phyloP scores from a whole-genome alignment of 2,888 invertebrate species.

The Acholoe squamosa region DNA sequence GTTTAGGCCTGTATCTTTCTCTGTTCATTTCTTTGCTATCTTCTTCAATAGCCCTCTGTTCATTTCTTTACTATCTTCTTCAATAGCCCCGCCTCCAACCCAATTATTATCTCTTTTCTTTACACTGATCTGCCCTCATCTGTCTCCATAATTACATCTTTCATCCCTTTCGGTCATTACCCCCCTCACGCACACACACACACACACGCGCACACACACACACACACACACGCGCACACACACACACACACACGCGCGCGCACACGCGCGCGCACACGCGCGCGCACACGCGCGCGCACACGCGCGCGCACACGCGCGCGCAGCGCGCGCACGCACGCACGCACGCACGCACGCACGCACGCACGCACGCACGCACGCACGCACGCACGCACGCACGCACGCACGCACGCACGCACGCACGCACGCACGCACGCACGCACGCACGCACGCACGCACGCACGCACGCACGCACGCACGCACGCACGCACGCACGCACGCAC shows the following conservation, averaged over 20 bases:
- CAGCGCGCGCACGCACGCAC: conserved; percentile 19
- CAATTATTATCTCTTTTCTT: too few relatives aligned
- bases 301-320: not conserved
- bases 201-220: not conserved
- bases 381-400: conserved; percentile 32
- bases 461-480: not conserved
- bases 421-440: conserved; percentile 25
- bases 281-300: not conserved
- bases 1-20: too few relatives aligned
- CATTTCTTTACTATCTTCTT: too few relatives aligned
- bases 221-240: not conserved
- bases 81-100: too few relatives aligned
- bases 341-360: conserved; percentile 32
- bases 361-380: conserved; percentile 32
- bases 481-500: conserved; percentile 32
- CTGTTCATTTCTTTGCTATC: too few relatives aligned
- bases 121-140: too few relatives aligned
- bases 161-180: too few relatives aligned
- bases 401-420: conserved; percentile 32
- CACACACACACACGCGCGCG: not conserved
- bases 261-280: not conserved
- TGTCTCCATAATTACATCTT: too few relatives aligned
- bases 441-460: not conserved
- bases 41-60: too few relatives aligned
- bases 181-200: too few relatives aligned